Percentiles rank a stretch among this genome's conserved stretches.
Evolutionary conservation across 2,888 invertebrate species (phyloP).

Genomic region (Syrista parreyssii): DNA sequence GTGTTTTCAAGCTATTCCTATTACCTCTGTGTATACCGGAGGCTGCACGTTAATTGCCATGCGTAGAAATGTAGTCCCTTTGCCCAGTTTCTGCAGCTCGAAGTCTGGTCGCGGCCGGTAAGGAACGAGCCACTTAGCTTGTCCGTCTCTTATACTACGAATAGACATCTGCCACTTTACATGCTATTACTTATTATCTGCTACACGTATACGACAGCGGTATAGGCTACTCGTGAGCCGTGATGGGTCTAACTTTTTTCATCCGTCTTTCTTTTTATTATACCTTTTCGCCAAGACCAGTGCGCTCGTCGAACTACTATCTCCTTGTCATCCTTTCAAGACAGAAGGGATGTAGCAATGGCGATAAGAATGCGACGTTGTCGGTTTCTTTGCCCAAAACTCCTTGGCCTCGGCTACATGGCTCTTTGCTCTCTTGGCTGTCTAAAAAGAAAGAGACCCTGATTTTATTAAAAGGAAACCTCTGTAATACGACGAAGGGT

Average conservation of each 20-base stretch:
- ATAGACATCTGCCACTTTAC: slow-evolving; percentile 37
- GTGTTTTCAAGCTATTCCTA: background rate
- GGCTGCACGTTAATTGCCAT: background rate
- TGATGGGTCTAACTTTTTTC: background rate
- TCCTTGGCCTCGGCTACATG: background rate
- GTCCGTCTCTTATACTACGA: slow-evolving; percentile 30
- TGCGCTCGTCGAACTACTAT: background rate
- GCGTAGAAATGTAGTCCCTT: background rate
- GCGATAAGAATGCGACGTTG: no score
- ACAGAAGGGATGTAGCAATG: background rate
- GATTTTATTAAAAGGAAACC: background rate
- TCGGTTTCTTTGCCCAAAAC: background rate
- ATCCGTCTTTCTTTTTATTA: background rate
- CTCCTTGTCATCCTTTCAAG: background rate
- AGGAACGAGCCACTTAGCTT: slow-evolving; percentile 34
- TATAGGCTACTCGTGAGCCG: background rate
- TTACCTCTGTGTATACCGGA: background rate
- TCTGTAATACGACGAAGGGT: background rate
- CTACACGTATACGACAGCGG: background rate
- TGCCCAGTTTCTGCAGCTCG: background rate
- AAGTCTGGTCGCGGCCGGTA: background rate
- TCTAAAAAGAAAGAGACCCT: background rate
- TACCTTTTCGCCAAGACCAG: background rate
- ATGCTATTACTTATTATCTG: slow-evolving; percentile 31
- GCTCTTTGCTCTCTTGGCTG: background rate